Evolutionary conservation across 2,888 invertebrate species (phyloP).

Genomic region (Lasius platythorax): DNA sequence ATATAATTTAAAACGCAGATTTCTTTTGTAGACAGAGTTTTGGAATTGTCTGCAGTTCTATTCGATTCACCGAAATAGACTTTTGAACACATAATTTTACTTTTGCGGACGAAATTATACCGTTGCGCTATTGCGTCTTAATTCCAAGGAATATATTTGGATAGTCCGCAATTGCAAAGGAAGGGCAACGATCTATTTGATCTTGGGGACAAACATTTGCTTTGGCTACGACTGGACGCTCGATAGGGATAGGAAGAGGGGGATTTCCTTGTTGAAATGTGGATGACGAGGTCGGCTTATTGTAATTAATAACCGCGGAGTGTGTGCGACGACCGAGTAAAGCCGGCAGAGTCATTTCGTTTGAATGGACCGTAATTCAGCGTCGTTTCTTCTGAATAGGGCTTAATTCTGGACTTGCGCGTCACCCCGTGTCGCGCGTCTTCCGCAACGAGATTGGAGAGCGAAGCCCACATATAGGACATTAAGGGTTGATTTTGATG

Average conservation of each 20-base stretch:
- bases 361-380: conserved; percentile 84
- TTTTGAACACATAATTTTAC: background rate
- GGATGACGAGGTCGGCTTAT: conserved; percentile 68
- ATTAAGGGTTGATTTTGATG: conserved; percentile 80
- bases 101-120: conserved; percentile 9
- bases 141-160: conserved; percentile 6
- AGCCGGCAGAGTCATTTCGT: conserved; percentile 74
- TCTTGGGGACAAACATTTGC: conserved; percentile 77
- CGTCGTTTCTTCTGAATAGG: conserved; percentile 82
- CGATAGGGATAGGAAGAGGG: conserved; percentile 26
- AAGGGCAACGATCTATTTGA: conserved; percentile 77
- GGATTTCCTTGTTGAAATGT: conserved; percentile 14
- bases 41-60: background rate
- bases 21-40: background rate
- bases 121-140: conserved; percentile 11
- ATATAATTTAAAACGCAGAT: background rate
- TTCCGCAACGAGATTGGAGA: conserved; percentile 44
- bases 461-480: conserved; percentile 25
- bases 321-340: conserved; percentile 60
- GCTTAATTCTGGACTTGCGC: conserved; percentile 78
- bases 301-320: conserved; percentile 79
- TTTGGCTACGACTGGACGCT: conserved; percentile 51
- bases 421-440: conserved; percentile 64
- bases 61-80: background rate
- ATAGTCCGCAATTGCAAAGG: background rate